Evolutionary conservation across 2,113 vertebrate genomes (phyloP), one percentile per base, ranked within the genome.

Genomic region (Lota lota): DNA sequence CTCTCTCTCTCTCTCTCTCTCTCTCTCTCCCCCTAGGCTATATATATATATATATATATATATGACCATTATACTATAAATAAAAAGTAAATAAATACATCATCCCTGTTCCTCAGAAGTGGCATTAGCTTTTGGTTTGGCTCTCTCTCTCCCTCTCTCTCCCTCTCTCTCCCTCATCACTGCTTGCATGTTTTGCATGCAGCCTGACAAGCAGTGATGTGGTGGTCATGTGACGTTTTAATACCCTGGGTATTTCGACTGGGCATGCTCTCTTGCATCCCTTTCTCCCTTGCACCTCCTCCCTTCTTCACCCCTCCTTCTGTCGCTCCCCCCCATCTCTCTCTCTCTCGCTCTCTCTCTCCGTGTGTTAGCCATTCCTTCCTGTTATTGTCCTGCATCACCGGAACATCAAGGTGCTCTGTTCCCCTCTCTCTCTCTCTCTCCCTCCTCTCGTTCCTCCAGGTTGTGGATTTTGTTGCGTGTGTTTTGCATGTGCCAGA

Each of bases 201-300:
- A 69, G 64, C 50, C 17, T 78, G 78, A 79, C 67, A 79, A 86
- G 76, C n/a, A 63, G 69, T 77, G 74, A 75, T 80, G 33, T 67
- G 71, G 62, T 79, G 71, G 61, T 78, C 90, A 91, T 74, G 88
- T 92, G 90, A 91, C 67, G 60, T 61, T 73, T 65, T 84, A 87
- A 90, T 90, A 77, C 84, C 79, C 81, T 33, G 85, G 82, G 86
- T 88, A 91, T 88, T 91, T 83, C 82, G 76, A 64, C 66, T 68
- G 70, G 82, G 74, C 86, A 87, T 88, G 82, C 87, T 84, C 87
- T 24, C 73, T 72, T 67, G 62, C 57, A 67, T 76, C 70, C 22
- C 56, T 36, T 61, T 69, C 53, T 11, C 17, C 22, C 74, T 40
- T 50, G 1, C 1, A 0, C 8, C 20, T 57, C 22, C 10, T 14